A percentile compares a stretch with the other conserved stretches of the same genome.
phyloP scores from a whole-genome alignment of 2,888 invertebrate genomes.

The Lycia hirtaria region DNA sequence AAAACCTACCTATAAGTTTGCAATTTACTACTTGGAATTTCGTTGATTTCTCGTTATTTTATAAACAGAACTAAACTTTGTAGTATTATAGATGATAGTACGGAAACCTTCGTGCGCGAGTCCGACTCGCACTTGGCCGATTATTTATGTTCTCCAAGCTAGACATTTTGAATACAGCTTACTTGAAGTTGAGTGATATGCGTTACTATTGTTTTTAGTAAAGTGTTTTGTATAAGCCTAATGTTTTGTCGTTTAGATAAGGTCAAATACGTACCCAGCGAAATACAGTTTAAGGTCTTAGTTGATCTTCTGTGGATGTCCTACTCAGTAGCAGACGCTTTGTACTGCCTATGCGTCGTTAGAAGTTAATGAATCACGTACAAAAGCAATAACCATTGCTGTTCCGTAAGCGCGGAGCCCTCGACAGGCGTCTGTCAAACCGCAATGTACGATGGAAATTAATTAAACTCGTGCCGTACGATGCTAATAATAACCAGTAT shows the following conservation, averaged over 20 bases:
- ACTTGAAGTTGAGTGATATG: too few species aligned
- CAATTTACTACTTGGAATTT: too few species aligned
- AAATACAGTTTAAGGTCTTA: slow-evolving; percentile 11
- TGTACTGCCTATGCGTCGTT: slow-evolving; percentile 27
- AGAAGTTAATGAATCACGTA: slow-evolving; percentile 43
- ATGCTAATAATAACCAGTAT: slow-evolving; percentile 19
- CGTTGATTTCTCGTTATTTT: too few species aligned
- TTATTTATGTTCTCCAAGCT: too few species aligned
- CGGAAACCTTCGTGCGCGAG: too few species aligned
- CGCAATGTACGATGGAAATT: slow-evolving; percentile 41
- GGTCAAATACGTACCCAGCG: too few species aligned
- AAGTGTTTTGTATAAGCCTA: neutral
- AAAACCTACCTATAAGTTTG: too few species aligned
- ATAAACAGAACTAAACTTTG: too few species aligned
- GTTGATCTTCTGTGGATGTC: neutral
- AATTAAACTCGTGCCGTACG: slow-evolving; percentile 34
- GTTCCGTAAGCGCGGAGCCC: slow-evolving; percentile 34
- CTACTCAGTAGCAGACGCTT: slow-evolving; percentile 8
- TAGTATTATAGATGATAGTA: too few species aligned
- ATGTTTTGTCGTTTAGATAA: neutral
- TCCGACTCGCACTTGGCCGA: too few species aligned
- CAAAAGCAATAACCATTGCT: slow-evolving; percentile 43
- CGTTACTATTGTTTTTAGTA: too few species aligned
- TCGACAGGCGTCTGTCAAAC: slow-evolving; percentile 44
- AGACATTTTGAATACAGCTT: too few species aligned